These are phyloP conservation scores for Todiramphus saurophagus DNA, from an alignment of 2,113 vertebrate genomes.

Conservation along the genomic window DNA sequence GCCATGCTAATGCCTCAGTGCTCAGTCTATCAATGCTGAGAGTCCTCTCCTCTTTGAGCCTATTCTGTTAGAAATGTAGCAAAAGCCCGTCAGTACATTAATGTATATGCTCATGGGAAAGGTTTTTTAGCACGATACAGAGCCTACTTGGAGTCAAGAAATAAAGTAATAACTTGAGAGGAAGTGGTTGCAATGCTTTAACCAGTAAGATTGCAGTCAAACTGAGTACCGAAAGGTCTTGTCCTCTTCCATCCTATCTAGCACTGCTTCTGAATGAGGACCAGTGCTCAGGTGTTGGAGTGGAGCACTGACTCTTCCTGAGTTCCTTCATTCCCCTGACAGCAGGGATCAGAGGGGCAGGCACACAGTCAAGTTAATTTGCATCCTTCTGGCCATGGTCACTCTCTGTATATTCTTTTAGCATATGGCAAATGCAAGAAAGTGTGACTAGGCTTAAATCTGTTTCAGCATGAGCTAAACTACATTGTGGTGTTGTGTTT, in stretches of 20 bases:
- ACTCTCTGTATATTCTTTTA: not conserved
- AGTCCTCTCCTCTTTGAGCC: not conserved
- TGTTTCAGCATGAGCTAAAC: not conserved
- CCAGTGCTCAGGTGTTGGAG: not conserved
- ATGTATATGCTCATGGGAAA: not conserved
- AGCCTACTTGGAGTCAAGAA: not conserved
- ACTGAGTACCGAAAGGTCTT: not conserved
- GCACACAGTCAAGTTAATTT: not conserved
- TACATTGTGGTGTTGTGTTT: not conserved
- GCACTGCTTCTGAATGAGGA: not conserved
- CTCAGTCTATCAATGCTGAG: not conserved
- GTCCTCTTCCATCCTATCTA: not conserved
- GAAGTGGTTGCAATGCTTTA: not conserved
- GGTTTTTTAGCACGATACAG: not conserved
- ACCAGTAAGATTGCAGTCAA: not conserved
- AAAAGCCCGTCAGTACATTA: not conserved
- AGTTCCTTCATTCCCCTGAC: not conserved
- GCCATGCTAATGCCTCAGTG: not conserved
- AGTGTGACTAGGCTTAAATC: not conserved
- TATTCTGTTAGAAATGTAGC: not conserved
- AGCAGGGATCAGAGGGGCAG: not conserved
- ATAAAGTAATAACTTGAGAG: not conserved
- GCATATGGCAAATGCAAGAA: not conserved
- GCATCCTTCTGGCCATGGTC: not conserved
- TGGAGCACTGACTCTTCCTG: not conserved